Evolutionary conservation across 2,888 invertebrate species (phyloP).

Genomic region (Axea sp.): DNA sequence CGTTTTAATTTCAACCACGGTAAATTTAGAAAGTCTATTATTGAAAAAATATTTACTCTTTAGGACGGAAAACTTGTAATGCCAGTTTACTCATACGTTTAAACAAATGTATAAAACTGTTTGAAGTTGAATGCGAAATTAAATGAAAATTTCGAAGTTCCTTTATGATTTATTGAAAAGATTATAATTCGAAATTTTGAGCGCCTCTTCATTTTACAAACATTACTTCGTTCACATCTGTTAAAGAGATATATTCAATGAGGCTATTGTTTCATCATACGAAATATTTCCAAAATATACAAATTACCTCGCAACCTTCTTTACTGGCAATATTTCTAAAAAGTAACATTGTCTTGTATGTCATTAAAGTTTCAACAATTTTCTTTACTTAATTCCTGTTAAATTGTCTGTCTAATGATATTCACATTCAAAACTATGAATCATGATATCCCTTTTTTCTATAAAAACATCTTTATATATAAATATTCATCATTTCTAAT

Average conservation of each 20-base stretch:
- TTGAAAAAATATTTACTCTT: constrained; percentile 14
- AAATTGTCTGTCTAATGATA: neutral
- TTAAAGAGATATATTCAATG: constrained; percentile 3
- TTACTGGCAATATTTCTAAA: neutral
- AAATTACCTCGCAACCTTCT: constrained; percentile 2
- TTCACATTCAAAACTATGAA: neutral
- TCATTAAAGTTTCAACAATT: neutral
- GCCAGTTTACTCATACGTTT: neutral
- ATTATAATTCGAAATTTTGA: constrained; percentile 24
- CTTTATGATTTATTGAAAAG: too few relatives aligned
- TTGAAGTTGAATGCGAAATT: too few relatives aligned
- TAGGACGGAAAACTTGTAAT: constrained; percentile 26
- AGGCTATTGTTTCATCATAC: constrained; percentile 1
- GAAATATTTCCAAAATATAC: constrained; percentile 23
- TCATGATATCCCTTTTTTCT: neutral
- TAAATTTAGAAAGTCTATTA: neutral
- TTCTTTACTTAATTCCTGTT: neutral
- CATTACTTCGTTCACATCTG: constrained; percentile 7
- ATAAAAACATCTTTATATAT: constrained; percentile 4
- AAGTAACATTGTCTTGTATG: neutral
- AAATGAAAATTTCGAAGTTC: too few relatives aligned
- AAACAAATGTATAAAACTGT: neutral
- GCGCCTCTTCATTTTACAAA: constrained; percentile 18
- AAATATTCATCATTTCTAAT: neutral
- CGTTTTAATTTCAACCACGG: too few relatives aligned